Evolutionary conservation across 2,113 vertebrate genomes (phyloP), one percentile per base, ranked within the genome.

Genomic region (Pionites leucogaster): DNA sequence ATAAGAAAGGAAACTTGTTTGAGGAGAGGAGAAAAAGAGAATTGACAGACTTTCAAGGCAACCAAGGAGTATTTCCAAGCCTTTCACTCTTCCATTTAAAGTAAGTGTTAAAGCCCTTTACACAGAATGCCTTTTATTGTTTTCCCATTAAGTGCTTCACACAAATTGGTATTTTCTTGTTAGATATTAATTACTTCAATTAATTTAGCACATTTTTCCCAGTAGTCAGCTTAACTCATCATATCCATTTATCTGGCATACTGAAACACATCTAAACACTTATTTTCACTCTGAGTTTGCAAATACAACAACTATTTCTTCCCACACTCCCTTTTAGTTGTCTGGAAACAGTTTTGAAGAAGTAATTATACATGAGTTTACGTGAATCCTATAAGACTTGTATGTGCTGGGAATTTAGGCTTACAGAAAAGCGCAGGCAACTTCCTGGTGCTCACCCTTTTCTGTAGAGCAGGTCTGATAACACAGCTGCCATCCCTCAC

Each of bases 61-160:
- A 41, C 4, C 8, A 52, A 53, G 3, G 33, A 60, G 52, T n/a
- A 68, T 53, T 67, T 46, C 17, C 10, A 57, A 52, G 55, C 3
- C 3, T 57, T 7, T 94, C 10, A 23, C 18, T 12, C 19, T 82
- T 64, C 5, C 12, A 50, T 69, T 81, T 84, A 65, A 78, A 87
- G n/a, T 9, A 77, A 3, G 19, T 35, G 83, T 85, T 75, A 62
- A 83, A 23, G 11, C 53, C 17, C 8, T 72, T 82, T 52, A 62
- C 14, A 59, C 4, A 78, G 23, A 59, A 47, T 0, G 22, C 2
- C 5, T 85, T 78, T 18, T 50, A 65, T 20, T 0, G 0, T 49
- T 86, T 84, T 62, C 41, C 22, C 18, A 44, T 5, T 0, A 65
- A 71, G 4, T 9, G 5, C 4, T 59, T 70, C 18, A 46, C 7